These are phyloP conservation scores for Kryphioiulus occultus DNA, from an alignment of 2,888 invertebrate species.

Conservation along the genomic window DNA sequence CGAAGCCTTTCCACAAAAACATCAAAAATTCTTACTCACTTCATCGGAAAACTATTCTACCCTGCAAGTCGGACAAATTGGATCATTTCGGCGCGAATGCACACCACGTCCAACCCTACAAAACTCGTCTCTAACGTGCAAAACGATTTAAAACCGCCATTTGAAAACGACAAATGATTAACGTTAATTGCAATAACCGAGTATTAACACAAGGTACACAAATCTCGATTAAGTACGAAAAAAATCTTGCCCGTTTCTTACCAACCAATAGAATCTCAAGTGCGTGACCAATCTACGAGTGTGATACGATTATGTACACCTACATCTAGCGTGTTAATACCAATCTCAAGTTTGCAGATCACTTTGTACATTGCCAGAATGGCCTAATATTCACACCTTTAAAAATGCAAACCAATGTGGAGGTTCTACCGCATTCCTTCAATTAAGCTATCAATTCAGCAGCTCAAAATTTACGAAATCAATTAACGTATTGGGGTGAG, in stretches of 20 bases:
- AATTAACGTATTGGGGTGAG: neutral
- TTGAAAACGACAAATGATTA: neutral
- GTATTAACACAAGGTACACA: neutral
- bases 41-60: conserved; percentile 14
- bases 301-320: conserved; percentile 21
- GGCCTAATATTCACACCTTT: neutral
- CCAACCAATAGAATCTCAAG: neutral
- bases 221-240: conserved; percentile 19
- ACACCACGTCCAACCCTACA: neutral
- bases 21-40: neutral
- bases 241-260: neutral
- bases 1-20: neutral
- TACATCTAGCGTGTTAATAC: neutral
- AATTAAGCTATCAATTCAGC: too few relatives aligned
- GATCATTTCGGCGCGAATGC: neutral
- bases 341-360: neutral
- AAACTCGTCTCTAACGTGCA: neutral
- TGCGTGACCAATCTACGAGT: neutral
- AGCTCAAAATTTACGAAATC: too few relatives aligned
- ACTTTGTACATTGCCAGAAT: neutral
- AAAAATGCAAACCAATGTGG: neutral
- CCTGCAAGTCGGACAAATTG: conserved; percentile 1
- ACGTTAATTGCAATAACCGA: conserved; percentile 33
- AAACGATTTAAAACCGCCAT: neutral
- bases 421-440: neutral